Evolutionary conservation across 1,140 invertebrate genomes (phyloP).

Genomic region (Dryas iulia): DNA sequence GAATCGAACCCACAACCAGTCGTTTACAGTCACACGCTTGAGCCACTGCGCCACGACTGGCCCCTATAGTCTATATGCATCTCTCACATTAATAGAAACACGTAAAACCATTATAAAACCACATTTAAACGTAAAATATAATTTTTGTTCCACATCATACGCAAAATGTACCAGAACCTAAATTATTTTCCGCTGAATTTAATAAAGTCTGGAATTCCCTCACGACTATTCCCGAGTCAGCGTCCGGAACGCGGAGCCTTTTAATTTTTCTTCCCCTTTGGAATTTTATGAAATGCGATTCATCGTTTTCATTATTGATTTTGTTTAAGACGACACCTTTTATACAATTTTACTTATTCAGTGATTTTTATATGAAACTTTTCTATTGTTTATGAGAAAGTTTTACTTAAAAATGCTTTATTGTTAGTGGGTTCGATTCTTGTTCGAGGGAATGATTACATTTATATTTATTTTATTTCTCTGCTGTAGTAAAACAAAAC

Average conservation of each 20-base stretch:
- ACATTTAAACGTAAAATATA: neutral
- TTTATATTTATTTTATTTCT: too few species aligned
- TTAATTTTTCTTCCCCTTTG: constrained; percentile 29
- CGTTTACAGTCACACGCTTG: too few species aligned
- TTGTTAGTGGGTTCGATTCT: too few species aligned
- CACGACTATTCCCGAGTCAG: constrained; percentile 27
- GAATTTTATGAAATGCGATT: constrained; percentile 34
- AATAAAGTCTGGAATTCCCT: constrained; percentile 28
- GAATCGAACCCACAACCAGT: too few species aligned
- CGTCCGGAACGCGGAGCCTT: constrained; percentile 24
- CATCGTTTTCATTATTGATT: constrained; percentile 28
- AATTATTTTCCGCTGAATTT: constrained; percentile 29
- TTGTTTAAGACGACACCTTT: constrained; percentile 11
- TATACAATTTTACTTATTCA: neutral
- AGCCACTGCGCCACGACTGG: too few species aligned
- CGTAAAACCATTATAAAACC: neutral
- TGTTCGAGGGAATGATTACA: too few species aligned
- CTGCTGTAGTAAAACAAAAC: too few species aligned
- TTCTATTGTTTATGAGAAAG: neutral
- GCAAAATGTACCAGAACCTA: neutral
- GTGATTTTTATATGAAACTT: neutral
- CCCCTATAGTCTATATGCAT: too few species aligned
- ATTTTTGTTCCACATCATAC: neutral
- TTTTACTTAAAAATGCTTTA: too few species aligned
- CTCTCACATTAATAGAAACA: too few species aligned